Evolutionary conservation across 1,140 invertebrate species (phyloP), one percentile per base, ranked within the genome.

Genomic region (Heliconius eleuchia): DNA sequence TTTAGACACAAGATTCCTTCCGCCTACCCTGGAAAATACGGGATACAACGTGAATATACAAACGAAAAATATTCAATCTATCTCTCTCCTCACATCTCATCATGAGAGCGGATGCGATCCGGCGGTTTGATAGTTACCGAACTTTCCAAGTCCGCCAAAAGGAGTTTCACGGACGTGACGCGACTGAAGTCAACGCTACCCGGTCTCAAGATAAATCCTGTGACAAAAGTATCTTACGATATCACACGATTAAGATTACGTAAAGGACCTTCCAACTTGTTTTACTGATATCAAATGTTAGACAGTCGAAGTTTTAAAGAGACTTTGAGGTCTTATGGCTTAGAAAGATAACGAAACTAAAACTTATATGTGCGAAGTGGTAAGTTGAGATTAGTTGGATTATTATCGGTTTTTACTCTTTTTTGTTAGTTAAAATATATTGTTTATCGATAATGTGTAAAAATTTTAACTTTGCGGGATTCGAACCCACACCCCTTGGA

Each of bases 181-280:
- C 66, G 78, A 82, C 81, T 82, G 46, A 77, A 76, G 71, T 78
- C 80, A 37, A 79, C 73, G 74, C 78, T 46, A 50, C 23, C 50
- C 39, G 72, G 75, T 82, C 71, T 60, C 60, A 71, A 82, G 75
- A 82, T 82, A 82, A 82, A 82, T 82, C 80, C 71, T 73, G 72
- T 42, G 81, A 78, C 50, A 78, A 82, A 80, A 82, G 76, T 82
- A 80, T 75, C 81, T 76, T 66, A 73, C 66, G 74, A 80, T 82
- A 82, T 75, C 81, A 80, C 78, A 80, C 78, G 81, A 82, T 82
- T 82, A 82, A 82, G 78, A 82, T 82, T 80, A 80, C 78, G 78
- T 77, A 82, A 75, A 66, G 77, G 79, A 80, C 82, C 60, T 71
- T 75, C 73, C 46, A 72, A 78, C 39, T 60, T 60, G 60, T 81